Evolutionary conservation across 1,140 invertebrate species (phyloP), one percentile per base, ranked within the genome.

Genomic region (Orchesella cincta): DNA sequence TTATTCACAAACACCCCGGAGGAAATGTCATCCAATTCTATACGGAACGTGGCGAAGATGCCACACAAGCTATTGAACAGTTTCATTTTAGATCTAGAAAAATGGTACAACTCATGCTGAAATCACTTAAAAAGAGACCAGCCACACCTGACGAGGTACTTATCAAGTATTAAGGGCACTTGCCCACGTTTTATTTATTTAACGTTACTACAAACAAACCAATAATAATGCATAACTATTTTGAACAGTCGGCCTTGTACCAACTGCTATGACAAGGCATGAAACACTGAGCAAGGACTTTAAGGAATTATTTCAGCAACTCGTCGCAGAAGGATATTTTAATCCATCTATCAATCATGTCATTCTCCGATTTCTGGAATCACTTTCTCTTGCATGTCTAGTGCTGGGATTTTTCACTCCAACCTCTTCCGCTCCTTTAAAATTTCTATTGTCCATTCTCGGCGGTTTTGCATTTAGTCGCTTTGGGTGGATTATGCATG

Each of bases 21-120:
- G 79, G 79, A 35, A 64, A 39, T 64, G 71, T 80, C 16, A 80
- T 80, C 20, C 52, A 78, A 33, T 80, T 73, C 70, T 80, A 80
- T 74, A 78, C 74, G 20, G 36, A 78, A 12, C 71, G 72, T 46
- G 70, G 74, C 1, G 79, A 80, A 75, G 79, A 80, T 62, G 76
- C 76, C 8, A 80, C 79, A 1, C 39, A 33, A 3, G 31, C 35
- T 3, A 33, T 73, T 73, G n/a, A 39, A 23, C 35, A 73, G 28
- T 73, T 73, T 72, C 70, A 72, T 23, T 23, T 16, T 72, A 3
- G 70, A 5, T 72, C 70, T 14, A 72, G 16, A 8, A 35, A 72
- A 72, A 72, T 16, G 23, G 33, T 72, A 8, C 18, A 20, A 35
- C 3, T 3, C 5, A 72, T 72, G 16, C 16, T 72, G 70, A 72